Base-by-base conservation (phyloP, 1,140 invertebrate genomes). In the Sinonovacula constricta region DNA sequence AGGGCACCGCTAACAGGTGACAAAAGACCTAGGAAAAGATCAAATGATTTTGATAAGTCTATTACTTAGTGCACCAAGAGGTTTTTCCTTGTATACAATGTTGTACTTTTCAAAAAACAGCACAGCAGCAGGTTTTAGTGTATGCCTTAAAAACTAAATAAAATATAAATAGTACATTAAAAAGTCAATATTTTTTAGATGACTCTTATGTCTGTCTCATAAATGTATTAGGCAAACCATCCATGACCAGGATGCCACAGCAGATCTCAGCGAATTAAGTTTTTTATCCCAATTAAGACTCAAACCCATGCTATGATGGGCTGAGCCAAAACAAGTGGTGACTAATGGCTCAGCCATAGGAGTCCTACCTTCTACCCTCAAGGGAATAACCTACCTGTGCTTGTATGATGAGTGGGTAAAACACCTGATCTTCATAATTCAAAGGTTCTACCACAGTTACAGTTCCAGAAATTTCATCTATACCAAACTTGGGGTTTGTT, bases 301-400 rank as follows among this genome's bases (percentile, higher is more conserved):
- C 7, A 18, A 10, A 45, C 39, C 7, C 7, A 7, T 45, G 39
- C 39, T 10, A 45, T 18, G 7, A 10, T 45, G 7, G 18, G 18
- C 7, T 45, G 39, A 10, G 7, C 18, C 18, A 45, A 45, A 45
- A 45, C 7, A 18, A 45, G 39, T 45, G 39, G n/a, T n/a, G n/a
- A n/a, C n/a, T n/a, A n/a, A n/a, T n/a, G n/a, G n/a, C n/a, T n/a
- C n/a, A n/a, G n/a, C n/a, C n/a, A n/a, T n/a, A n/a, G n/a, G n/a
- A n/a, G n/a, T n/a, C n/a, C n/a, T n/a, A n/a, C n/a, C n/a, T n/a
- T n/a, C n/a, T n/a, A n/a, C n/a, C n/a, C n/a, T n/a, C 39, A 45
- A 10, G 39, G 39, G 39, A 45, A 63, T 26, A 12, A 69, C 82
- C 60, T 79, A 84, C 82, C 18, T 45, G 45, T n/a, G 80, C 77